Conservation (phyloP, 1,140 invertebrate genomes). For the Penaeus indicus region DNA sequence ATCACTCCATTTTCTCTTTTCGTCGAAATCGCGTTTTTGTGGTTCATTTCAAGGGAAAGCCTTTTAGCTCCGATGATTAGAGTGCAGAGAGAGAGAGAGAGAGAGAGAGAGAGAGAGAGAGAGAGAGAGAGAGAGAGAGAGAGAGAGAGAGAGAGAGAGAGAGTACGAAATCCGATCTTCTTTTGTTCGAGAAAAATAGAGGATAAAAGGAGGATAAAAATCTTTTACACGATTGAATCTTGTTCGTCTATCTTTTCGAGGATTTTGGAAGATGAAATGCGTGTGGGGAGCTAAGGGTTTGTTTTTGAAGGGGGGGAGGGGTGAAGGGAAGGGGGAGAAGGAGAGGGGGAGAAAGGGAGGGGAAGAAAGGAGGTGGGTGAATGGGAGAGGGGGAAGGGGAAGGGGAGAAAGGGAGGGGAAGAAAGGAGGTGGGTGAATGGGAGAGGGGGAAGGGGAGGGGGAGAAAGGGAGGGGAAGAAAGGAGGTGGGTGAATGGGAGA, state of each 20-base stretch:
- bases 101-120: constrained; percentile 9
- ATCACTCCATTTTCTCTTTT: no score
- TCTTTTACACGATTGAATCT: no score
- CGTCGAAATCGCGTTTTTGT: no score
- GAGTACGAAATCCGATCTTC: background rate
- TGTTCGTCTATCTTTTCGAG: no score
- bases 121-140: constrained; percentile 10
- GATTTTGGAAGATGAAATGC: no score
- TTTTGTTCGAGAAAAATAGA: background rate
- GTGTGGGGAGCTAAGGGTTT: background rate
- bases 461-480: background rate
- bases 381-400: background rate
- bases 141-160: constrained; percentile 17
- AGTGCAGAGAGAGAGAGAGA: constrained; percentile 1
- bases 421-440: background rate
- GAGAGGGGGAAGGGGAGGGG: background rate
- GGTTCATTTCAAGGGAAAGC: no score
- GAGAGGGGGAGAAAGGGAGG: background rate
- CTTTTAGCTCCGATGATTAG: no score
- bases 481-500: background rate
- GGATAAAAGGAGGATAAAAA: background rate
- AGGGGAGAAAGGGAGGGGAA: background rate
- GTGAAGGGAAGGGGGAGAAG: constrained; percentile 10
- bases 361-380: background rate
- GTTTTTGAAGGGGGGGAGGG: background rate